Evolutionary conservation across 2,797 vertebrate genomes (phyloP).

Genomic region (Sebastolobus alascanus): DNA sequence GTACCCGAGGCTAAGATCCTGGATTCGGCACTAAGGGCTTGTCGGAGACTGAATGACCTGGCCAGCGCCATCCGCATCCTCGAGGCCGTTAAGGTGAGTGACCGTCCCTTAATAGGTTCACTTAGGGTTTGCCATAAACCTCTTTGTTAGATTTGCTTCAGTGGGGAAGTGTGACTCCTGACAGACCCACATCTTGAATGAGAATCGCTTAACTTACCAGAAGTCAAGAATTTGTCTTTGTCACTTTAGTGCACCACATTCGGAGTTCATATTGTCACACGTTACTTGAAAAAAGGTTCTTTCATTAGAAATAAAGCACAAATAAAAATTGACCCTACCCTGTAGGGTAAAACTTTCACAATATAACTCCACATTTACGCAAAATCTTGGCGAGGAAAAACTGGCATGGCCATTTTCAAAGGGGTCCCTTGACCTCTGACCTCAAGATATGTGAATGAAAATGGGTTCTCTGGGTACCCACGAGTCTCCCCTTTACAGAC

Average conservation of each 20-base stretch:
- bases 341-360: neutral
- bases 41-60: constrained; percentile 93
- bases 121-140: neutral
- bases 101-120: neutral
- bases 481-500: too few relatives aligned
- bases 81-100: constrained; percentile 92
- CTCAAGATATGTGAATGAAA: too few relatives aligned
- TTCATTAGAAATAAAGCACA: neutral
- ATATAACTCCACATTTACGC: neutral
- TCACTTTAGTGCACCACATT: neutral
- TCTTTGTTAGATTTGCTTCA: neutral
- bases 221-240: constrained; percentile 7
- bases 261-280: neutral
- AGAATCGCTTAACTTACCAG: neutral
- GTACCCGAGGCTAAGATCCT: constrained; percentile 97
- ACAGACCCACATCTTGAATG: neutral
- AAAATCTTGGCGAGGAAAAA: too few relatives aligned
- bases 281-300: neutral
- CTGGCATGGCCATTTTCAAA: too few relatives aligned
- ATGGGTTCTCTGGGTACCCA: too few relatives aligned
- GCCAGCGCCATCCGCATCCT: constrained; percentile 96
- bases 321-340: neutral
- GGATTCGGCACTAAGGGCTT: constrained; percentile 94
- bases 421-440: too few relatives aligned
- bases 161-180: neutral